Evolutionary conservation across 2,797 vertebrate genomes (phyloP), one percentile per base, ranked within the genome.

Genomic region (Enteromius fasciolatus): DNA sequence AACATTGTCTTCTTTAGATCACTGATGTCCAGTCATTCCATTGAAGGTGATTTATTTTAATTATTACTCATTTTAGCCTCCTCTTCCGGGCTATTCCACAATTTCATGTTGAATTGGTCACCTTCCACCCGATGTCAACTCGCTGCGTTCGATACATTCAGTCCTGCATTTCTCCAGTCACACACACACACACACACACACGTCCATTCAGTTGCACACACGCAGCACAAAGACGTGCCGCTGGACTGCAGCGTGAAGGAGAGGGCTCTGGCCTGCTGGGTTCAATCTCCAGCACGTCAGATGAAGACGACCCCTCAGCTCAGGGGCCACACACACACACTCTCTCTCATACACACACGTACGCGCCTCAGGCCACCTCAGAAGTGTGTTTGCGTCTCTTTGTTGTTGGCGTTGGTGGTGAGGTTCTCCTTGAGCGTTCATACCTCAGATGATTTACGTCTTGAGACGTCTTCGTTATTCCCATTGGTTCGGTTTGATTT

Each of bases 91-190:
- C 93, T 89, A 93, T 93, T 90, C 89, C 86, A 87, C 88, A 91
- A 90, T 89, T 90, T 90, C 80, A 76, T 80, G 88, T 88, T 80
- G 83, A 68, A 89, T 92, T 92, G 36, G 86, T 89, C 78, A 90
- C 85, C 87, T 86, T 89, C 54, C 77, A 83, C 89, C 78, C 78
- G 39, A 83, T 72, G 80, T 86, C 89, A 70, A 86, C 83, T 90
- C 91, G 90, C 95, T 94, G 95, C 97, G 97, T 95, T 95, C 96
- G 94, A 94, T 96, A 96, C 95, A 97, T 93, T 96, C 96, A 96
- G 95, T 85, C 92, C 91, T 67, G 72, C 46, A 68, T 83, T 73
- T 89, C 92, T 93, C 89, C 90, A 92, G 80, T 81, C 93, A 88
- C 70, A 77, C 81, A 50, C 84, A 59, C 70, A 77, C 81, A 94